Conservation (phyloP, 2,888 invertebrate species). For the Torymus auratus region DNA sequence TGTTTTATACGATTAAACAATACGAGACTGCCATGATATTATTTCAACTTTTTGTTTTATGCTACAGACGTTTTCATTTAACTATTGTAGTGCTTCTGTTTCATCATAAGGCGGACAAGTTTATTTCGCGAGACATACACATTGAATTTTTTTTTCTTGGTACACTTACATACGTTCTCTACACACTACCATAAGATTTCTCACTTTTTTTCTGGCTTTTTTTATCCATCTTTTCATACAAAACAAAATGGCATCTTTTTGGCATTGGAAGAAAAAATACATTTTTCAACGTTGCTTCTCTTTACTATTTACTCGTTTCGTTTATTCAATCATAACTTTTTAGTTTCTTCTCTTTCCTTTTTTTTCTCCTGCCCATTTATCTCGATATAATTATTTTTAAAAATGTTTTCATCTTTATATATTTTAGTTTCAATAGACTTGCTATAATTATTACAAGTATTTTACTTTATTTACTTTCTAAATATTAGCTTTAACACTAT, state of each 20-base stretch:
- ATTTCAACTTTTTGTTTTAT: slow-evolving; percentile 66
- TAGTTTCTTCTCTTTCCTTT: slow-evolving; percentile 59
- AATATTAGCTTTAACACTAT: slow-evolving; percentile 74
- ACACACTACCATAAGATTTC: slow-evolving; percentile 59
- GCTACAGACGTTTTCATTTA: slow-evolving; percentile 70
- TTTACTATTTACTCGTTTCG: slow-evolving; percentile 60
- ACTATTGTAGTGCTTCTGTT: slow-evolving; percentile 70
- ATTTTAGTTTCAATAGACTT: slow-evolving; percentile 68
- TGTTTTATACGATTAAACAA: slow-evolving; percentile 64
- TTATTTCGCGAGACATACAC: slow-evolving; percentile 72
- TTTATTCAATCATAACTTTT: slow-evolving; percentile 64
- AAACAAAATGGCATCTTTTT: slow-evolving; percentile 76
- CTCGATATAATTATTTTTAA: slow-evolving; percentile 64
- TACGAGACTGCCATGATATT: slow-evolving; percentile 62
- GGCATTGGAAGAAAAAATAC: slow-evolving; percentile 77
- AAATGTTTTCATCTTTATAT: slow-evolving; percentile 67
- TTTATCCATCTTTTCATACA: slow-evolving; percentile 71
- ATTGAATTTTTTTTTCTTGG: slow-evolving; percentile 67
- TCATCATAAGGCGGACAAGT: slow-evolving; percentile 74
- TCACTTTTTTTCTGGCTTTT: slow-evolving; percentile 66
- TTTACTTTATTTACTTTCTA: slow-evolving; percentile 68
- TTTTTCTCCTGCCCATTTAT: slow-evolving; percentile 59
- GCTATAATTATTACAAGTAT: slow-evolving; percentile 70
- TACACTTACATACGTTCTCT: slow-evolving; percentile 70
- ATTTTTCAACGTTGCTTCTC: slow-evolving; percentile 69